Conservation (phyloP, 1,140 invertebrate genomes). For the Cydia splendana region DNA sequence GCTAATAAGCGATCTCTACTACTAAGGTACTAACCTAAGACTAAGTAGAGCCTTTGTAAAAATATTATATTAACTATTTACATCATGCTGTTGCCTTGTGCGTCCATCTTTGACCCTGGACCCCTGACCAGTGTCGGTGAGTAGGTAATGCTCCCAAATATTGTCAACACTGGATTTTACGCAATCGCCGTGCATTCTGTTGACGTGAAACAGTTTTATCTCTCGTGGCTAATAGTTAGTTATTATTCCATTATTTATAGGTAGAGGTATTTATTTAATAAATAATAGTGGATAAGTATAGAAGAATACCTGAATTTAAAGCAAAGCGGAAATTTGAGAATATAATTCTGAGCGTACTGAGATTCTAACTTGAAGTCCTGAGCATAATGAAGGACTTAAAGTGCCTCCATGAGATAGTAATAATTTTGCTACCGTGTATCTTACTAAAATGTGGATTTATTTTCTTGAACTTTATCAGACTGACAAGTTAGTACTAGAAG, state of each 20-base stretch:
- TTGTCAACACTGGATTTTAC: slow-evolving; percentile 2
- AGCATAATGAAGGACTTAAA: too few relatives aligned
- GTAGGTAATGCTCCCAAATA: neutral
- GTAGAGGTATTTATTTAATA: neutral
- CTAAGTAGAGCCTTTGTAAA: neutral
- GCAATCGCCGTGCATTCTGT: neutral
- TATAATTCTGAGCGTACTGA: too few relatives aligned
- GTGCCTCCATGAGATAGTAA: too few relatives aligned
- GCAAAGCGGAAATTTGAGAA: too few relatives aligned
- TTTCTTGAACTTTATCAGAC: too few relatives aligned
- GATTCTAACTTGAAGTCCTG: too few relatives aligned
- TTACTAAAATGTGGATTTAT: too few relatives aligned
- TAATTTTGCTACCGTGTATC: too few relatives aligned
- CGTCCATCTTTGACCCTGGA: neutral
- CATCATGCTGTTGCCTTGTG: neutral
- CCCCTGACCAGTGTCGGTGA: neutral
- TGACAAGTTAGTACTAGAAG: too few relatives aligned
- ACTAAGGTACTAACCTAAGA: too few relatives aligned
- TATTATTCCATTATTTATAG: neutral
- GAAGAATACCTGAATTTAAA: too few relatives aligned
- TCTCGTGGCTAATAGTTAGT: neutral
- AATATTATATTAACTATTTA: neutral
- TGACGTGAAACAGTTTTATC: neutral
- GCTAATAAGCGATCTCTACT: neutral
- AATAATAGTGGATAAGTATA: too few relatives aligned